phyloP scores from a whole-genome alignment of 2,888 invertebrate species.

The Philhelius pedissequus region DNA sequence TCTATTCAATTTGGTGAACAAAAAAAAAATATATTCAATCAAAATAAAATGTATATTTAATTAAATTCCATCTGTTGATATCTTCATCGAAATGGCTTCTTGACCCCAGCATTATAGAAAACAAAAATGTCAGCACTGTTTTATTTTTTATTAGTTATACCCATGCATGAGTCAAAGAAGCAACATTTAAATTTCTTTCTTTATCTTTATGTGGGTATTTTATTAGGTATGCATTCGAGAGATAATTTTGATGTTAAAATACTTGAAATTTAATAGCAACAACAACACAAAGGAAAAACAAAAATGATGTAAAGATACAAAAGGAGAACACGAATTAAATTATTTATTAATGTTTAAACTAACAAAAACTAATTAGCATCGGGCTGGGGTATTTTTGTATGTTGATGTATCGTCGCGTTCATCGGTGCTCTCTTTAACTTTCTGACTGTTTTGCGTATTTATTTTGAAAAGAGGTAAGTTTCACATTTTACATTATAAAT shows the following conservation, averaged over 20 bases:
- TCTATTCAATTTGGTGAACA: neutral
- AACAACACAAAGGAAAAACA: neutral
- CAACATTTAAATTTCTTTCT: constrained; percentile 13
- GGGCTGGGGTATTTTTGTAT: constrained; percentile 5
- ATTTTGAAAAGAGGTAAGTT: neutral
- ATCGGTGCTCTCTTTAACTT: neutral
- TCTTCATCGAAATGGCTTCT: neutral
- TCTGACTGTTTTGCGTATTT: neutral
- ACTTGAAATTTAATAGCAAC: neutral
- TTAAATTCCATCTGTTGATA: neutral
- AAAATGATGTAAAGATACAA: neutral
- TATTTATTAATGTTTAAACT: constrained; percentile 36
- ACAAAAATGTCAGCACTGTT: constrained; percentile 41
- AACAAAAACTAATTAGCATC: constrained; percentile 50
- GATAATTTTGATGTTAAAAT: neutral
- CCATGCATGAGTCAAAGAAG: neutral
- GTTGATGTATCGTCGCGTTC: neutral
- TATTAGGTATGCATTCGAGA: neutral
- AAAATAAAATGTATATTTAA: too few species aligned
- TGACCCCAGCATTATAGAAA: neutral
- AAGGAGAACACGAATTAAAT: constrained; percentile 13
- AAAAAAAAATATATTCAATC: neutral
- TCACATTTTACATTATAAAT: neutral
- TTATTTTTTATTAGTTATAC: constrained; percentile 29
- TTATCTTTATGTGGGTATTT: neutral